Conservation (phyloP, 1,140 invertebrate species). For the Drosophila albomicans region DNA sequence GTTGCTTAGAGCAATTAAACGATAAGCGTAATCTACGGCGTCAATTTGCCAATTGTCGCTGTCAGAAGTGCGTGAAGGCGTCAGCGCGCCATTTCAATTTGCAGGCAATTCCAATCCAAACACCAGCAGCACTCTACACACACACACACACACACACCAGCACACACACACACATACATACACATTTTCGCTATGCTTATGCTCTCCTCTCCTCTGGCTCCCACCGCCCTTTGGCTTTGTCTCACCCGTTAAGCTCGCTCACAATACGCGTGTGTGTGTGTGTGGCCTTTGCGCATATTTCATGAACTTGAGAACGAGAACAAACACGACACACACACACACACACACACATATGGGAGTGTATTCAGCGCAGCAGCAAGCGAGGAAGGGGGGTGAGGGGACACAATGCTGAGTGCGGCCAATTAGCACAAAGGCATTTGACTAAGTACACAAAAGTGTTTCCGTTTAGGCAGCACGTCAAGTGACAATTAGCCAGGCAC, state of each 20-base stretch:
- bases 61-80: conserved; percentile 75
- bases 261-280: conserved; percentile 17
- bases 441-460: conserved; percentile 76
- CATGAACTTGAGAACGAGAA: conserved; percentile 58
- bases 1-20: conserved; percentile 78
- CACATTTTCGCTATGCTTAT: background rate
- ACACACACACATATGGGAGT: conserved; percentile 9
- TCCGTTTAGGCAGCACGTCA: conserved; percentile 78
- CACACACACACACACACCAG: background rate
- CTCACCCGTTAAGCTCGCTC: conserved; percentile 1
- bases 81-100: conserved; percentile 74
- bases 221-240: background rate
- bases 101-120: conserved; percentile 42
- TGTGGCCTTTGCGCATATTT: conserved; percentile 69
- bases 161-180: background rate
- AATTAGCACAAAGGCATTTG: conserved; percentile 77
- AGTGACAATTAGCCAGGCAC: conserved; percentile 66
- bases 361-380: conserved; percentile 5
- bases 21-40: conserved; percentile 77
- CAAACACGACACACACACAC: conserved; percentile 30
- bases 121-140: conserved; percentile 14
- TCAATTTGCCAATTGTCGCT: conserved; percentile 71
- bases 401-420: conserved; percentile 65
- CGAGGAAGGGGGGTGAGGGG: background rate
- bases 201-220: background rate